Percentiles rank a stretch among this genome's conserved stretches.
Conservation (phyloP, 2,797 vertebrate genomes). For the Chelidonichthys spinosus region DNA sequence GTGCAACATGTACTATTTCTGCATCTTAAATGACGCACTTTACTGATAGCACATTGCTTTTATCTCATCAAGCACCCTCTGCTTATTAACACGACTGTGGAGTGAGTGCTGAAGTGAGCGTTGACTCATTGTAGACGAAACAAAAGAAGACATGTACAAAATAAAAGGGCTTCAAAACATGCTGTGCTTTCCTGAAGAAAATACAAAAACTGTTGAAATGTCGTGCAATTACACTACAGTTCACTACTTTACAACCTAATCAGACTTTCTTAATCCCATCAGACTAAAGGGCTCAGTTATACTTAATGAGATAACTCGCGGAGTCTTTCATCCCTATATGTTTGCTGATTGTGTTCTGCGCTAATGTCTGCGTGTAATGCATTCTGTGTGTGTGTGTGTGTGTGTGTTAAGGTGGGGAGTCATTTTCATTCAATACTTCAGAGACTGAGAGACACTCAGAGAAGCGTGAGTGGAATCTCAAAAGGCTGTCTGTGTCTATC, state of each 20-base stretch:
- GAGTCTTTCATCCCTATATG: constrained; percentile 64
- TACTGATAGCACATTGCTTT: neutral
- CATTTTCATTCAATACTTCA: constrained; percentile 78
- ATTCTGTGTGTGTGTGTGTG: constrained; percentile 28
- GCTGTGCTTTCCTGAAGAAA: constrained; percentile 11
- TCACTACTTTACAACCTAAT: constrained; percentile 62
- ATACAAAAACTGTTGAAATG: constrained; percentile 40
- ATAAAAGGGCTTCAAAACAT: constrained; percentile 1
- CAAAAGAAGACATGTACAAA: neutral
- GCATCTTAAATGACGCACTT: neutral
- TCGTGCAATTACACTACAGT: constrained; percentile 39
- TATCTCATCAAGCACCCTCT: constrained; percentile 8
- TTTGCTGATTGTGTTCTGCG: constrained; percentile 60
- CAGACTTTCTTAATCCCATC: constrained; percentile 70
- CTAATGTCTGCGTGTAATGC: constrained; percentile 45
- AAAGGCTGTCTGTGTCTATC: constrained; percentile 71
- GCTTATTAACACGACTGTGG: neutral
- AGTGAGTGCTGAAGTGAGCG: neutral
- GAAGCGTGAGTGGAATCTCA: constrained; percentile 79
- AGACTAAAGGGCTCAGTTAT: constrained; percentile 67
- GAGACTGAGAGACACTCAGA: constrained; percentile 75
- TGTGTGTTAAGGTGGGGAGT: constrained; percentile 63
- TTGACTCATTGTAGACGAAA: constrained; percentile 1
- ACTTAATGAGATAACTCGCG: constrained; percentile 72
- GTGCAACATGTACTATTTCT: neutral